Base-by-base conservation (phyloP, 2,113 vertebrate genomes). In the Oreotrochilus melanogaster region DNA sequence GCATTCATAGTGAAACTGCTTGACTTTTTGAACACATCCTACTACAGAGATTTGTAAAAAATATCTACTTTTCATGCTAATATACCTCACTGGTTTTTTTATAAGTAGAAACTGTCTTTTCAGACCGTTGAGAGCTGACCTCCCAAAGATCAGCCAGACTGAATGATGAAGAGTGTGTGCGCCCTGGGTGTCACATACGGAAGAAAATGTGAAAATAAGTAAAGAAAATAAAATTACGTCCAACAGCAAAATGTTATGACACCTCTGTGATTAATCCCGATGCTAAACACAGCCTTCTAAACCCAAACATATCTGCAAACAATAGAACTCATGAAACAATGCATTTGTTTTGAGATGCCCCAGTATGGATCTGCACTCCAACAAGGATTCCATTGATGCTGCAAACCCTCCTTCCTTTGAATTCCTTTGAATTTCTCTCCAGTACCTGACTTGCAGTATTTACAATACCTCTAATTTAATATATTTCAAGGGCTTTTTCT, bases 221-320 rank as follows among this genome's bases (percentile, higher is more conserved):
- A 71, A 88, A 56, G 76, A 92, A 88, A 91, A 92, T 58, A 94
- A 93, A 78, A 60, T 28, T 23, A 90, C 2, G 4, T 62, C 79
- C 50, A 37, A 62, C 65, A 81, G 51, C 42, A 92, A 84, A 95
- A 89, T 0, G 7, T 62, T 76, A 66, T 7, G 80, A 48, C 42
- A 23, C 37, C 76, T 56, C 16, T 66, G 42, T 80, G 82, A 92
- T 80, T 88, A 88, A 83, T 86, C 39, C 53, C 78, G 62, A 83
- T 74, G 48, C 42, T 78, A 62, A 37, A 37, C 35, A 37, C 35
- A 54, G 19, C n/a, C 33, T 50, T 33, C 50, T 33, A 78, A 93
- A 78, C 6, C 17, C 71, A 92, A 76, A 88, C 30, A 22, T 39
- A 33, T 45, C 89, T 66, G 56, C 69, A 66, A 86, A 84, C 24